Evolutionary conservation across 1,140 invertebrate genomes (phyloP), one percentile per base, ranked within the genome.

Genomic region (Drosophila arawakana): DNA sequence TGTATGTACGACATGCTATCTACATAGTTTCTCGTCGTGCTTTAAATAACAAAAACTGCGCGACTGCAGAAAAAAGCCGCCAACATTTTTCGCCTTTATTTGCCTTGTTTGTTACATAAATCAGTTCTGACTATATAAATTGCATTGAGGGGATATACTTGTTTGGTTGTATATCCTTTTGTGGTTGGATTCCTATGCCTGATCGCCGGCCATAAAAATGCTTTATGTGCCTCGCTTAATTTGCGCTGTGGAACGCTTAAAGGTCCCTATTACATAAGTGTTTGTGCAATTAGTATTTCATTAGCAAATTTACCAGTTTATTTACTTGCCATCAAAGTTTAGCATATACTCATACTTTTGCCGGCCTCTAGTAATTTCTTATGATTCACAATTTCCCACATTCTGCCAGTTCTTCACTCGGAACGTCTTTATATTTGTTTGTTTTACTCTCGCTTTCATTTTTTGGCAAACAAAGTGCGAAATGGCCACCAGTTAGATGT

Each of bases 281-380:
- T 71, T 70, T 69, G 59, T 54, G 73, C 83, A 88, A 86, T 86
- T 86, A 89, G 62, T 80, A 65, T 74, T 89, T 89, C 66, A 88
- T 83, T 83, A 86, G 76, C 46, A 25, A 30, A 73, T 59, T 68
- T 62, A 15, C 41, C 62, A 13, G 58, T 43, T 44, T 75, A 67
- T 75, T 75, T 71, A 13, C 60, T 59, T 58, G 59, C 7, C 72
- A 69, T 55, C 41, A 70, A 44, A 62, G 52, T 50, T 47, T 37
- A 49, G 13, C 63, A 39, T 44, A 35, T 9, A 61, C 34, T 15
- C 15, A 8, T 15, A 8, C 15, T 21, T 9, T 5, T 43, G 15
- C 10, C 4, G 11, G 7, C 15, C n/a, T 15, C 47, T 37, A 15
- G 30, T 34, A 15, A 2, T 10, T 39, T 13, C 11, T 43, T 35